Conservation (phyloP, 2,888 invertebrate species). For the Adelognathus sp. region DNA sequence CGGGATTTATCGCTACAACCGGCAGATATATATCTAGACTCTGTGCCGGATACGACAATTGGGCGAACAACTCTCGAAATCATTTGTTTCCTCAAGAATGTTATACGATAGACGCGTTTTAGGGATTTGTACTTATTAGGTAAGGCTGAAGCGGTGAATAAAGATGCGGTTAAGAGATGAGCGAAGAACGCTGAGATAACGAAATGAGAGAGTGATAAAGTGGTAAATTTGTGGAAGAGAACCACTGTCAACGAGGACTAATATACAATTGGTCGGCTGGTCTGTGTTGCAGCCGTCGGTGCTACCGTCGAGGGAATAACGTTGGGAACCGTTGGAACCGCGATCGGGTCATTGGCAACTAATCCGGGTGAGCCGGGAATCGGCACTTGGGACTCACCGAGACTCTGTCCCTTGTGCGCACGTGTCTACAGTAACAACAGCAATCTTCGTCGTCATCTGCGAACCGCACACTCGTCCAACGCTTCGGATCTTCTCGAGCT, state of each 20-base stretch:
- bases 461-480: slow-evolving; percentile 70
- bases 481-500: slow-evolving; percentile 69
- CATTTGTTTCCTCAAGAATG: background rate
- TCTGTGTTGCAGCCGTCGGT: slow-evolving; percentile 70
- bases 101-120: background rate
- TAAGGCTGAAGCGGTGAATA: background rate
- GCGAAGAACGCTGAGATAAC: background rate
- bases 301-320: slow-evolving; percentile 37
- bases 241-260: slow-evolving; percentile 58
- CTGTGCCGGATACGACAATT: background rate
- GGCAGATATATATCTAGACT: background rate
- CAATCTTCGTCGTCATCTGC: slow-evolving; percentile 73
- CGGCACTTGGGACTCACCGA: slow-evolving; percentile 73
- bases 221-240: slow-evolving; percentile 14
- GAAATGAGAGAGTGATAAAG: background rate
- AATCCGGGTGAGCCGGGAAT: slow-evolving; percentile 57
- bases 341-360: slow-evolving; percentile 29
- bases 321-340: slow-evolving; percentile 27
- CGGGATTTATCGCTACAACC: background rate
- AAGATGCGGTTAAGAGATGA: background rate
- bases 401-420: slow-evolving; percentile 73
- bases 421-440: slow-evolving; percentile 77
- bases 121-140: background rate
- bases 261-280: slow-evolving; percentile 72
- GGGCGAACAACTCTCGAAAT: background rate